Conservation (phyloP, 35 echinoderm and acorn worm genomes). For the Anneissia japonica region DNA sequence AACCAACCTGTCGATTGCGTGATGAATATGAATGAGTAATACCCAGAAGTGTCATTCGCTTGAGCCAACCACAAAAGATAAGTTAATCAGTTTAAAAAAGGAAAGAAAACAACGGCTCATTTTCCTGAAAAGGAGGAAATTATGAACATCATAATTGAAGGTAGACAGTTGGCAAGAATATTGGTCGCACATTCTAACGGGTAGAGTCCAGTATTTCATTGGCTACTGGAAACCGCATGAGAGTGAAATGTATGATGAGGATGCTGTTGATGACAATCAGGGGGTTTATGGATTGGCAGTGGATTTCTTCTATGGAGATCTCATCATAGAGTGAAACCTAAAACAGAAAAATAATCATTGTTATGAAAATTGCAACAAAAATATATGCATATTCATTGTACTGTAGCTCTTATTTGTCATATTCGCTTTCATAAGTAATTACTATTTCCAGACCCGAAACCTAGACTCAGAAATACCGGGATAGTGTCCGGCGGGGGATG, state of each 20-base stretch:
- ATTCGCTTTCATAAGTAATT: too few relatives aligned
- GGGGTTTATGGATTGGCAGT: not conserved
- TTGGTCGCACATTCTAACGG: not conserved
- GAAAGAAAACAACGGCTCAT: not conserved
- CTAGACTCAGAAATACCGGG: too few relatives aligned
- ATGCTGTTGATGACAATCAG: not conserved
- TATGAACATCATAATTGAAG: not conserved
- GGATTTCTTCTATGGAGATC: not conserved
- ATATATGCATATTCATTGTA: too few relatives aligned
- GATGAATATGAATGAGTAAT: not conserved
- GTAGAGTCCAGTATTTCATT: not conserved
- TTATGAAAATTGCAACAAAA: too few relatives aligned
- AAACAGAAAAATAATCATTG: not conserved
- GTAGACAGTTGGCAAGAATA: not conserved
- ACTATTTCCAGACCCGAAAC: too few relatives aligned
- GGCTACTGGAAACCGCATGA: not conserved
- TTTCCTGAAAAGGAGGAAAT: not conserved
- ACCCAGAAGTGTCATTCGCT: not conserved
- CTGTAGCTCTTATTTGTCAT: too few relatives aligned
- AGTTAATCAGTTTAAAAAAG: not conserved
- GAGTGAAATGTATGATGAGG: not conserved
- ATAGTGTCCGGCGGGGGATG: too few relatives aligned
- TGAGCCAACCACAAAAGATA: not conserved
- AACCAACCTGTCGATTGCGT: constrained; percentile 18
- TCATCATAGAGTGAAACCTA: not conserved